A percentile compares a stretch with the other conserved stretches of the same genome.
Conservation (phyloP, 2,797 vertebrate genomes). For the Peromyscus nudipes region DNA sequence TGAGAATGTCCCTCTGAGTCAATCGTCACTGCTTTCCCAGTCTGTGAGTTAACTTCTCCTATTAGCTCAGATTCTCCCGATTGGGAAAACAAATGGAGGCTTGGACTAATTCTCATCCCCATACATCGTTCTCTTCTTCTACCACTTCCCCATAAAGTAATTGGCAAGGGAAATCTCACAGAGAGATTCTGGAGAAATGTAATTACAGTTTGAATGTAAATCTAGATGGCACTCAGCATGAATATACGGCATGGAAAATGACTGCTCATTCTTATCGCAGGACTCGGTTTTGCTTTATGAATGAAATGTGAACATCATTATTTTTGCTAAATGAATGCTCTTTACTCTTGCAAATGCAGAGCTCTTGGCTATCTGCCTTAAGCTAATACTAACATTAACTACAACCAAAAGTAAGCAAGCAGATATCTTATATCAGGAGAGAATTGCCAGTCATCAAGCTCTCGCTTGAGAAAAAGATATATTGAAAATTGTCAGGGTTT, state of each 20-base stretch:
- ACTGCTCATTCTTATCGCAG: background rate
- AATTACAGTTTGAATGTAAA: conserved; percentile 19
- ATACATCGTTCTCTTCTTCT: background rate
- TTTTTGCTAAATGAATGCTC: background rate
- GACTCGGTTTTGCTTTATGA: conserved; percentile 3
- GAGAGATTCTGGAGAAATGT: background rate
- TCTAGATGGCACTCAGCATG: background rate
- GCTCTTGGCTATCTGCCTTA: background rate
- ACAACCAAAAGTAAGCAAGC: background rate
- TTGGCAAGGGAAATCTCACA: background rate
- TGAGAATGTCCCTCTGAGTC: background rate
- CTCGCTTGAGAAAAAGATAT: background rate
- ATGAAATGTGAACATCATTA: background rate
- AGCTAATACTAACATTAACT: background rate
- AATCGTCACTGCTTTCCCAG: background rate
- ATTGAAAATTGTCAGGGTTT: conserved; percentile 16
- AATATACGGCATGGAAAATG: background rate
- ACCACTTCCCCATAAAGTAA: background rate
- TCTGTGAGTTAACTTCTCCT: conserved; percentile 46
- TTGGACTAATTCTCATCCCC: background rate
- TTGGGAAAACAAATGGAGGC: background rate
- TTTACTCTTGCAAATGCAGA: background rate
- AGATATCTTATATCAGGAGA: background rate
- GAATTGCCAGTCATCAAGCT: background rate
- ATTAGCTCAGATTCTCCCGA: background rate